Percentiles rank a stretch among this genome's conserved stretches.
These are phyloP conservation scores for Clepsis dumicolana DNA, from an alignment of 2,888 invertebrate genomes.

Conservation along the genomic window DNA sequence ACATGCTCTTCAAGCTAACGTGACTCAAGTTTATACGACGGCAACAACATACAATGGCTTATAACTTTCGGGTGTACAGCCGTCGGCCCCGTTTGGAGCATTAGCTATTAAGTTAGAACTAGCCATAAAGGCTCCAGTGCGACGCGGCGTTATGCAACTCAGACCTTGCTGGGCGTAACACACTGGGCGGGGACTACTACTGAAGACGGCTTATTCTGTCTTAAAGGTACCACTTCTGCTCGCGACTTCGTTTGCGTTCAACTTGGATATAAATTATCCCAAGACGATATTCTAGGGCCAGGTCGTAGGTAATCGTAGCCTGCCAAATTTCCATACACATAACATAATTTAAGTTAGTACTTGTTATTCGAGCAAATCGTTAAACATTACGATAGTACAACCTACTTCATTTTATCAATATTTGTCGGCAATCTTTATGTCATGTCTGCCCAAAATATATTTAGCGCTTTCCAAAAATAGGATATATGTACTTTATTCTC, in stretches of 20 bases:
- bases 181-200: constrained; percentile 29
- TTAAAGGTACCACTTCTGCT: background rate
- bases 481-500: too few species aligned
- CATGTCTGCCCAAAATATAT: too few species aligned
- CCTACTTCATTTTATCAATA: too few species aligned
- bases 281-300: too few species aligned
- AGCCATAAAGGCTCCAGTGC: constrained; percentile 34
- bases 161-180: constrained; percentile 35
- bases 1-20: constrained; percentile 18
- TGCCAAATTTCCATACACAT: too few species aligned
- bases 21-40: constrained; percentile 32
- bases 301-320: too few species aligned
- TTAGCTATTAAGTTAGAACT: constrained; percentile 17
- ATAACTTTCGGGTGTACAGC: constrained; percentile 24
- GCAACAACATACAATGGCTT: constrained; percentile 29
- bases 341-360: too few species aligned
- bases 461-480: too few species aligned
- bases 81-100: constrained; percentile 1
- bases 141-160: constrained; percentile 39
- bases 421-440: too few species aligned
- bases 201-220: constrained; percentile 32
- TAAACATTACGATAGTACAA: too few species aligned
- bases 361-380: too few species aligned
- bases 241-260: background rate
- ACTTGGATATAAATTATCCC: background rate